These are phyloP conservation scores for Caenorhabditis remanei DNA, from an alignment of 1,140 invertebrate genomes.

Conservation along the genomic window DNA sequence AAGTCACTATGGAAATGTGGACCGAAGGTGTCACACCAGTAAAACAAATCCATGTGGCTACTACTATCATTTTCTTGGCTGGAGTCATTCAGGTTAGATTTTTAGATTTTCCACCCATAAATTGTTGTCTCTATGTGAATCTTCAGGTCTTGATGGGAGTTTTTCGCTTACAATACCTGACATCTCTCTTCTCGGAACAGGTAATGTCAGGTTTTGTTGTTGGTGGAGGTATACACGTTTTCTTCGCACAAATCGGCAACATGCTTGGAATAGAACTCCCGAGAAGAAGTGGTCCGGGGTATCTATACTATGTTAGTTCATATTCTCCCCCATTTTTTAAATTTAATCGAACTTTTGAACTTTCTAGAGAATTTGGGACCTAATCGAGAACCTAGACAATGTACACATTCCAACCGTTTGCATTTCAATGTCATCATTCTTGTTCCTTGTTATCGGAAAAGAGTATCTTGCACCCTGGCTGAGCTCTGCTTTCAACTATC, in stretches of 20 bases:
- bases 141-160: constrained; percentile 74
- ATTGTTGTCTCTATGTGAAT: background rate
- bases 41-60: constrained; percentile 74
- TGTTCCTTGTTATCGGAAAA: constrained; percentile 72
- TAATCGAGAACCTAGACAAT: constrained; percentile 63
- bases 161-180: constrained; percentile 73
- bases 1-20: constrained; percentile 57
- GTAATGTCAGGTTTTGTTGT: constrained; percentile 77
- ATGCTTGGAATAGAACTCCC: constrained; percentile 73
- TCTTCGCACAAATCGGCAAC: constrained; percentile 76
- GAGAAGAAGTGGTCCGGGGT: constrained; percentile 71
- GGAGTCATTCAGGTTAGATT: constrained; percentile 73
- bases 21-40: constrained; percentile 63
- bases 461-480: constrained; percentile 73
- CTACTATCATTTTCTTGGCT: constrained; percentile 73
- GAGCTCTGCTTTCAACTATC: constrained; percentile 71
- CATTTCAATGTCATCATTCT: constrained; percentile 72
- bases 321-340: background rate
- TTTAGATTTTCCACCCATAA: too few species aligned
- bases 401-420: constrained; percentile 69
- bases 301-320: constrained; percentile 69
- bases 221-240: constrained; percentile 75
- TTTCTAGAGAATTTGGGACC: constrained; percentile 71
- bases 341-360: background rate
- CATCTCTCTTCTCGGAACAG: constrained; percentile 77